A percentile compares a stretch with the other conserved stretches of the same genome.
These are phyloP conservation scores for Sparidentex hasta DNA, from an alignment of 2,797 vertebrate species.

Conservation along the genomic window DNA sequence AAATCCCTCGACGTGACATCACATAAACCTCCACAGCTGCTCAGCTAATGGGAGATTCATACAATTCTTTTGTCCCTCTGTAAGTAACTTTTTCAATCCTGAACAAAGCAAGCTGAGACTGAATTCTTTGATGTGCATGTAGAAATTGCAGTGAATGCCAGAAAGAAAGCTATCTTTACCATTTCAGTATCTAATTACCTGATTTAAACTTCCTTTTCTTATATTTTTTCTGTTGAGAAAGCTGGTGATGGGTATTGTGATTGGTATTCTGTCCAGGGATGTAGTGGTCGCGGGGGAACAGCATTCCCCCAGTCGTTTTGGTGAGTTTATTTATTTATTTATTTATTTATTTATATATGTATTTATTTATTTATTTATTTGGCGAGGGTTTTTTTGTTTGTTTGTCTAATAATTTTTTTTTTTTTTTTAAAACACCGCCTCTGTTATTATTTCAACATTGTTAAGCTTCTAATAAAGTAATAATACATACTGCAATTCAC, in stretches of 20 bases:
- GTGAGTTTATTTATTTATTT: too few species aligned
- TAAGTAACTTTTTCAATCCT: constrained; percentile 32
- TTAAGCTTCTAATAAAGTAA: too few species aligned
- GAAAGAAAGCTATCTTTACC: constrained; percentile 10
- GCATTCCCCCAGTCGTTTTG: too few species aligned
- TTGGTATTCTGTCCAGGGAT: too few species aligned
- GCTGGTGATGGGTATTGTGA: constrained; percentile 38
- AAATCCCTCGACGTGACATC: constrained; percentile 53
- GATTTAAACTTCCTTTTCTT: constrained; percentile 1
- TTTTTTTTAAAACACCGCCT: too few species aligned
- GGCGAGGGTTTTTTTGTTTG: too few species aligned
- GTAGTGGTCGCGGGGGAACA: too few species aligned
- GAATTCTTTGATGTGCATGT: constrained; percentile 13
- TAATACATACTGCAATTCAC: too few species aligned
- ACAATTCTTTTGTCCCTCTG: constrained; percentile 29
- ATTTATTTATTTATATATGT: too few species aligned
- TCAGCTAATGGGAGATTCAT: constrained; percentile 5
- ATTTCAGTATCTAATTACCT: neutral
- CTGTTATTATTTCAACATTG: too few species aligned
- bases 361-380: too few species aligned
- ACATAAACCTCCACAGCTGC: constrained; percentile 60
- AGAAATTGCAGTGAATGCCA: constrained; percentile 28
- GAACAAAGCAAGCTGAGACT: constrained; percentile 28
- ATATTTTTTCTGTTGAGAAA: neutral
- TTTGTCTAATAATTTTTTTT: too few species aligned